Evolutionary conservation across 2,113 vertebrate genomes (phyloP).

Genomic region (Pseudorectes ferrugineus): DNA sequence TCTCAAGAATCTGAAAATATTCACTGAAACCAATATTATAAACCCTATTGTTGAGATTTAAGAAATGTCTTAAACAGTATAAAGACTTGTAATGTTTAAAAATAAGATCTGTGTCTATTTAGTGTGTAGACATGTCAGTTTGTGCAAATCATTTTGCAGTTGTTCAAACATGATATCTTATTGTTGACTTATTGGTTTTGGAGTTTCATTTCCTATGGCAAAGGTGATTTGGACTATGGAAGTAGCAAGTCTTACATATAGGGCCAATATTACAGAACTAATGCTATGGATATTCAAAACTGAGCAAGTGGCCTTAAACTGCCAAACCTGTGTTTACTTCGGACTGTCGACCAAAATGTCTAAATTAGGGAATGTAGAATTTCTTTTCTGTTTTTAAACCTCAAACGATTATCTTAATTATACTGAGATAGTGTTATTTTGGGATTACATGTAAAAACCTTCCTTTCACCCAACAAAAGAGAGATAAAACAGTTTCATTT

Average conservation of each 20-base stretch:
- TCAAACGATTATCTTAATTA: background rate
- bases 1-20: background rate
- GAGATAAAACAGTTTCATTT: background rate
- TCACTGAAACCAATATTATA: background rate
- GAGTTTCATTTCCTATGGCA: background rate
- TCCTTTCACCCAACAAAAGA: background rate
- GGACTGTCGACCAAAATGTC: background rate
- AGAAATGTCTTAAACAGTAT: background rate
- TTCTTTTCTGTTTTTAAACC: background rate
- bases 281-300: background rate
- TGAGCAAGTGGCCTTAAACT: background rate
- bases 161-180: background rate
- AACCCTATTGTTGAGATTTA: background rate
- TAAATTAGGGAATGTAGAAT: background rate
- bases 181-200: accelerated
- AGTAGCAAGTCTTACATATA: background rate
- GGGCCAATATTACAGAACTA: background rate
- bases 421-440: background rate
- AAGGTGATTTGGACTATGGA: background rate
- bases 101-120: background rate
- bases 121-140: background rate
- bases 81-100: background rate
- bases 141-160: background rate
- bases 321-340: background rate
- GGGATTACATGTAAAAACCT: background rate